Base-by-base conservation (phyloP, 2,888 invertebrate genomes). In the Yponomeuta sedellus region DNA sequence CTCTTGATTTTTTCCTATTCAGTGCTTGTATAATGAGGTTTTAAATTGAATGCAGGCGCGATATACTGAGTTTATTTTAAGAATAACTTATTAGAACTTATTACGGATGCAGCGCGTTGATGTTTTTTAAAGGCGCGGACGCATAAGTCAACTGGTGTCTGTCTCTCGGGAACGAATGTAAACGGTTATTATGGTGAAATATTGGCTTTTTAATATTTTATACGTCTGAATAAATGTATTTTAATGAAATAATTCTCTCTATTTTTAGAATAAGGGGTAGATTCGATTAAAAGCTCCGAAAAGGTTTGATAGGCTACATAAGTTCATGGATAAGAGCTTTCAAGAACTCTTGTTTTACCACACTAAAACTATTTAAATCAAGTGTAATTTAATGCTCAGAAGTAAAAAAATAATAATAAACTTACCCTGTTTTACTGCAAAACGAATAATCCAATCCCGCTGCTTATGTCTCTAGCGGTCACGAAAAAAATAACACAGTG, bases 71-170 rank as follows among this genome's bases (percentile, higher is more conserved):
- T 61, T 28, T 28, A 61, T 61, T 61, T 61, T 25, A 61, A 61
- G 61, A 61, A 34, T 65, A 65, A 56, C 59, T 59, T 65, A 34
- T 25, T 44, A 25, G 28, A 52, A 66, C 64, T 64, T 64, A 64
- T 70, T 70, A 68, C 68, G 71, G 74, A 75, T 72, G 72, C 71
- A 69, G 70, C 81, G 81, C 85, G 85, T 86, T 86, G 82, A 84
- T 77, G 81, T 84, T 80, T 75, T 81, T 83, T 71, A 68, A 66
- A 72, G 71, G 70, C 70, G 67, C 70, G 61, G 34, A 61, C 25
- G 20, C 25, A 64, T 19, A n/a, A 44, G 10, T 10, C 19, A 52
- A 44, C 40, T 40, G 40, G 40, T 39, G 39, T 39, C 63, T 39
- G 39, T 39, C 63, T 63, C 72, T 72, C 71, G 72, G 68, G 66